These are phyloP conservation scores for Cichladusa arquata DNA, from an alignment of 2,113 vertebrate genomes.

Conservation along the genomic window DNA sequence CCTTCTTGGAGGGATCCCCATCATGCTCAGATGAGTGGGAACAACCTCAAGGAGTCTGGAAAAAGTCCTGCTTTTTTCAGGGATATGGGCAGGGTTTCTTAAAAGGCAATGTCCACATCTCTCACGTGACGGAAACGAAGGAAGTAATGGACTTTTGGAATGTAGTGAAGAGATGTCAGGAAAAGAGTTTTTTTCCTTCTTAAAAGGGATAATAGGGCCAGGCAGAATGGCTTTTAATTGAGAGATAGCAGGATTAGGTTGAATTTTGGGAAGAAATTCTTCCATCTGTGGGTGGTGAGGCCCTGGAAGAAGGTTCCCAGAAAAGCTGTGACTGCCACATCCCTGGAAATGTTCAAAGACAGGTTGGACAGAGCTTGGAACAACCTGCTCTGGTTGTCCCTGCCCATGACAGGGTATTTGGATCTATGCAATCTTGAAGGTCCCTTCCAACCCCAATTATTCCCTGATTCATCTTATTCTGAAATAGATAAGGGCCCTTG, in stretches of 20 bases:
- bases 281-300: not conserved
- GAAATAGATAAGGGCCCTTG: not conserved
- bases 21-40: not conserved
- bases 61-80: not conserved
- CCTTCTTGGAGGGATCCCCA: not conserved
- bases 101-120: not conserved
- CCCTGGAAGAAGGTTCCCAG: not conserved
- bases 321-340: not conserved
- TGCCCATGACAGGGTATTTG: fast-evolving
- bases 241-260: not conserved
- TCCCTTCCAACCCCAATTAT: not conserved
- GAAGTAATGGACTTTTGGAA: not conserved
- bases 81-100: not conserved
- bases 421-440: not conserved
- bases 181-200: not conserved
- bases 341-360: not conserved
- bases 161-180: not conserved
- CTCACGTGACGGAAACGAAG: not conserved
- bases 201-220: not conserved
- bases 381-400: not conserved
- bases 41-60: not conserved
- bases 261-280: not conserved
- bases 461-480: not conserved
- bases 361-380: not conserved
- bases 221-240: not conserved